Evolutionary conservation across 2,113 vertebrate species (phyloP).

Genomic region (Genyomyrus donnyi): DNA sequence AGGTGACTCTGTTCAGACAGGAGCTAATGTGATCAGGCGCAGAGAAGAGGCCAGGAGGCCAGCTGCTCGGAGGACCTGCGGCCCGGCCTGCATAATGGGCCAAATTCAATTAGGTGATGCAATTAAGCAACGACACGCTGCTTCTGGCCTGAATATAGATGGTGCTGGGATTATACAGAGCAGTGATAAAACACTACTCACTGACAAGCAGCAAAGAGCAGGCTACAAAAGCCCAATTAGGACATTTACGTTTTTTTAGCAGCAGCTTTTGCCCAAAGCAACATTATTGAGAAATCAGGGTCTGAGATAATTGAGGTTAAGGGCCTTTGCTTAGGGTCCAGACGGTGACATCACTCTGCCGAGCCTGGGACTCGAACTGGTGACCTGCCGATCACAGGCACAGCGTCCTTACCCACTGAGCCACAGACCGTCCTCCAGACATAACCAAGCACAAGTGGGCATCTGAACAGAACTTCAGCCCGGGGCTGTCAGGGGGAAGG

Average conservation of each 20-base stretch:
- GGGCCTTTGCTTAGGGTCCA: not conserved
- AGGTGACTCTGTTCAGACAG: not conserved
- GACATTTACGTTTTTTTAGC: not conserved
- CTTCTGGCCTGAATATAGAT: not conserved
- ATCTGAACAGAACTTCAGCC: not conserved
- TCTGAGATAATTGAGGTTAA: not conserved
- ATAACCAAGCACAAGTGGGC: not conserved
- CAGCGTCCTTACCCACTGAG: not conserved
- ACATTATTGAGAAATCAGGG: not conserved
- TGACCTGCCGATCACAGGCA: not conserved
- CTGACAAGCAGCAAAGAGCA: not conserved
- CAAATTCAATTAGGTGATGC: not conserved
- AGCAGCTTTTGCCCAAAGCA: not conserved
- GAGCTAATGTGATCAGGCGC: not conserved
- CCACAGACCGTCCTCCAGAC: not conserved
- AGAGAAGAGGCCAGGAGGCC: not conserved
- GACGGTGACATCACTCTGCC: not conserved
- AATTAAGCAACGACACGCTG: not conserved
- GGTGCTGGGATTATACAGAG: not conserved
- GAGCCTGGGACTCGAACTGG: not conserved
- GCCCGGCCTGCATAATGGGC: not conserved
- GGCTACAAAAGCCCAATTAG: not conserved
- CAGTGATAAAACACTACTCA: not conserved
- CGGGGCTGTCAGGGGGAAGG: not conserved
- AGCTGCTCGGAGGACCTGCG: not conserved